A percentile compares a stretch with the other conserved stretches of the same genome.
Conservation (phyloP, 2,113 vertebrate species). For the Abramis brama region DNA sequence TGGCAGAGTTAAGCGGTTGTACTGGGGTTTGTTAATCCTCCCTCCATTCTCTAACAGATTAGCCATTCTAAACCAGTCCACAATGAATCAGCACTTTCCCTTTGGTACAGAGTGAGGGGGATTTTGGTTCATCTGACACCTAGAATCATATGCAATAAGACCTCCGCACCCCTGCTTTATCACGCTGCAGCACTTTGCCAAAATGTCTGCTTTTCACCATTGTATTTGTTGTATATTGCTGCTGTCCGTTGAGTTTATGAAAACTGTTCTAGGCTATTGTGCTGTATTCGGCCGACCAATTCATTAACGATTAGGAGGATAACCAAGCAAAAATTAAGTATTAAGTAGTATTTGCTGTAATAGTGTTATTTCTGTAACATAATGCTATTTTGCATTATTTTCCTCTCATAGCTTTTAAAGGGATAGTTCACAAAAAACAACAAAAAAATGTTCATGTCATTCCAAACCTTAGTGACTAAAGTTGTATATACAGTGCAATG, state of each 20-base stretch:
- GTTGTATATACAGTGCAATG: too few species aligned
- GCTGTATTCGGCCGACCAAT: not conserved
- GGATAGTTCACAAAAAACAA: too few species aligned
- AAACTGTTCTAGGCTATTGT: not conserved
- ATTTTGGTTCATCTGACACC: conserved; percentile 47
- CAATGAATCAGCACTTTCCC: conserved; percentile 80
- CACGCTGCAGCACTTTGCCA: conserved; percentile 15
- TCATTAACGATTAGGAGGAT: not conserved
- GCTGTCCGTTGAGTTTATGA: not conserved
- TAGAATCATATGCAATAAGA: conserved; percentile 46
- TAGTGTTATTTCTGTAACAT: not conserved
- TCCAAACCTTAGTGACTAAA: too few species aligned
- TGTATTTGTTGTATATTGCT: not conserved
- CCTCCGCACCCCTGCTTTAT: conserved; percentile 13
- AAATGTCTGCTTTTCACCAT: conserved; percentile 2
- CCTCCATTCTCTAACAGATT: conserved; percentile 74
- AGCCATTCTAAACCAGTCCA: conserved; percentile 72
- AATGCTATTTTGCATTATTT: not conserved
- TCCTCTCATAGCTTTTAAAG: too few species aligned
- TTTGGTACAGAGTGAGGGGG: conserved; percentile 45
- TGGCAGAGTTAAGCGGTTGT: conserved; percentile 60
- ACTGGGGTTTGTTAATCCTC: conserved; percentile 71
- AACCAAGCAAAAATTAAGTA: not conserved
- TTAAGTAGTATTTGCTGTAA: not conserved
- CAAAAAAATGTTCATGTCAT: too few species aligned